Evolutionary conservation across 1,140 invertebrate genomes (phyloP).

Genomic region (Aphaenogaster rudis): DNA sequence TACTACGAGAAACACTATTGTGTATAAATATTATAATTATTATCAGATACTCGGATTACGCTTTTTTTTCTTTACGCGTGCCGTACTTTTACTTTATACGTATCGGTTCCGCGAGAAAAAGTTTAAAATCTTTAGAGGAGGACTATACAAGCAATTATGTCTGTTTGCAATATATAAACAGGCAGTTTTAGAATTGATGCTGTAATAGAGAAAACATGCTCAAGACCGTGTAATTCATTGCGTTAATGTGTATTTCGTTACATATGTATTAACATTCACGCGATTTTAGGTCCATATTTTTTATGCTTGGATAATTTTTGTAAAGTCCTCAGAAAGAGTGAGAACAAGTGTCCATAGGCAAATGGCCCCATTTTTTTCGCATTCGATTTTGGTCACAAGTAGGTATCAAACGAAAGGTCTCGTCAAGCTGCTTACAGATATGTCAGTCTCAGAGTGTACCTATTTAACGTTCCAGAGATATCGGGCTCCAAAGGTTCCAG

Average conservation of each 20-base stretch:
- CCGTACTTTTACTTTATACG: slow-evolving; percentile 7
- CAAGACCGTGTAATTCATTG: background rate
- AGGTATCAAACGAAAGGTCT: too few species aligned
- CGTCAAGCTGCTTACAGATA: too few species aligned
- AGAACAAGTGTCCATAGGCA: too few species aligned
- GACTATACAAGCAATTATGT: slow-evolving; percentile 47
- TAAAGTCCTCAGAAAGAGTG: slow-evolving; percentile 23
- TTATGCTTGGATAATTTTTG: slow-evolving; percentile 31
- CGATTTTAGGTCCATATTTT: background rate
- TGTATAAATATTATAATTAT: slow-evolving; percentile 78
- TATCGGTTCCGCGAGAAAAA: slow-evolving; percentile 37
- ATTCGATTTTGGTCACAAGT: too few species aligned
- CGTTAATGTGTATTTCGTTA: background rate
- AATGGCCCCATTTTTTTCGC: too few species aligned
- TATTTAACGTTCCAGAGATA: too few species aligned
- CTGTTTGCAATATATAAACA: slow-evolving; percentile 23
- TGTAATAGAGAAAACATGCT: slow-evolving; percentile 17
- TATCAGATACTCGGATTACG: slow-evolving; percentile 64
- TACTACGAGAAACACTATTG: slow-evolving; percentile 67
- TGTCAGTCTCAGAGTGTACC: too few species aligned
- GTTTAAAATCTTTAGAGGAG: slow-evolving; percentile 37
- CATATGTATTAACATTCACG: background rate
- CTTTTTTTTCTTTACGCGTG: slow-evolving; percentile 11
- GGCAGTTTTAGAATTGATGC: slow-evolving; percentile 14
- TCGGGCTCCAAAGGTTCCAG: too few species aligned